Percentiles rank a stretch among this genome's conserved stretches.
These are phyloP conservation scores for Ferrisia virgata DNA, from an alignment of 2,888 invertebrate genomes.

Conservation along the genomic window DNA sequence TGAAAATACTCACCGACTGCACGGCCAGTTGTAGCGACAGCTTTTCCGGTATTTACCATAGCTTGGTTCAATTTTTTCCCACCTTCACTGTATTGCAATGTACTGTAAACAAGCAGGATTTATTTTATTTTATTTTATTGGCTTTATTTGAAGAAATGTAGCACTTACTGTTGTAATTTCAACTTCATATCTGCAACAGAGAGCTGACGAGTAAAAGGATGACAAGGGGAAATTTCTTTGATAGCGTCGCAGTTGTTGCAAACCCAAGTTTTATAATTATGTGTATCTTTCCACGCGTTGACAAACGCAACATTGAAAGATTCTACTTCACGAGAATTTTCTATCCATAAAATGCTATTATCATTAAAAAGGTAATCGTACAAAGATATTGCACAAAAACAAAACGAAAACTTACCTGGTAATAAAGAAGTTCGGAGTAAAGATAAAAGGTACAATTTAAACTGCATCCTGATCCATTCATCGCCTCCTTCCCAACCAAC, in stretches of 20 bases:
- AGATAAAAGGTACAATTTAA: constrained; percentile 79
- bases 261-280: constrained; percentile 84
- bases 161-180: constrained; percentile 79
- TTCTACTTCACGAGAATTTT: constrained; percentile 75
- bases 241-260: constrained; percentile 65
- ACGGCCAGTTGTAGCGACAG: constrained; percentile 75
- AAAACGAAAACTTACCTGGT: constrained; percentile 57
- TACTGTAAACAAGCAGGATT: constrained; percentile 59
- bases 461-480: constrained; percentile 94
- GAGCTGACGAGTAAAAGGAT: constrained; percentile 91
- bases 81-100: constrained; percentile 90
- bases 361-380: background rate
- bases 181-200: constrained; percentile 93
- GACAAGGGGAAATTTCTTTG: constrained; percentile 66
- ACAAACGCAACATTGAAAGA: constrained; percentile 85
- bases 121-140: background rate
- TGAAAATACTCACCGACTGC: constrained; percentile 61
- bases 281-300: constrained; percentile 78
- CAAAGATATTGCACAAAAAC: background rate
- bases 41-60: constrained; percentile 84
- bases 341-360: constrained; percentile 55
- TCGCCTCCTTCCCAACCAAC: constrained; percentile 91
- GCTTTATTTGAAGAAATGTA: background rate
- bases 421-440: constrained; percentile 74
- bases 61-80: constrained; percentile 91